phyloP scores from a whole-genome alignment of 2,888 invertebrate species.

The Buathra laborator region DNA sequence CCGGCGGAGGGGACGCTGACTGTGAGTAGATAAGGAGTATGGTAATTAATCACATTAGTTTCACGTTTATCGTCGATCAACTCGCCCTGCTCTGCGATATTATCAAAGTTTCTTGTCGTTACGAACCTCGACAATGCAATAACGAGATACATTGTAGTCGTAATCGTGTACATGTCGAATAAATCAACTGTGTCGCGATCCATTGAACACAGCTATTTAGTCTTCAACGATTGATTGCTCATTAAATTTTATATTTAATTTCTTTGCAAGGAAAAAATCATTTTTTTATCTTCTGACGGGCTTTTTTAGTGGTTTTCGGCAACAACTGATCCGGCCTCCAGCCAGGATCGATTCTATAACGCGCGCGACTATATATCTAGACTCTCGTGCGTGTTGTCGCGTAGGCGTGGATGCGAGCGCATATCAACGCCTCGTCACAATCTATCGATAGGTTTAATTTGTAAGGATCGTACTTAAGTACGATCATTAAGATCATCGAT shows the following conservation, averaged over 20 bases:
- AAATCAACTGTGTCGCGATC: background rate
- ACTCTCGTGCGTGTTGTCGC: no score
- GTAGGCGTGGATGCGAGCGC: no score
- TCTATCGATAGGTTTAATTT: no score
- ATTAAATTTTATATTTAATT: no score
- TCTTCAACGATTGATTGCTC: no score
- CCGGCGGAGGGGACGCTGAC: background rate
- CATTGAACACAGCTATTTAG: background rate
- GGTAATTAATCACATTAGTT: slow-evolving; percentile 52
- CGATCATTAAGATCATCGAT: background rate
- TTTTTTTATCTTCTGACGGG: no score
- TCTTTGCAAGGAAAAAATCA: no score
- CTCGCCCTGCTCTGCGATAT: background rate
- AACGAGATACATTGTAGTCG: background rate
- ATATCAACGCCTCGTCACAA: no score
- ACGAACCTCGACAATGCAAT: background rate
- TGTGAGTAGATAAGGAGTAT: slow-evolving; percentile 30
- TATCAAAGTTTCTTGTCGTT: slow-evolving; percentile 35
- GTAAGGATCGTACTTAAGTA: background rate
- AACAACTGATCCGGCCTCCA: no score
- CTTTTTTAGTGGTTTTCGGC: no score
- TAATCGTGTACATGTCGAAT: background rate
- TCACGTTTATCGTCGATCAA: slow-evolving; percentile 44
- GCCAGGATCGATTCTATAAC: no score
- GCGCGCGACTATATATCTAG: no score